phyloP scores from a whole-genome alignment of 2,113 vertebrate species.

The Notothenia rossii region DNA sequence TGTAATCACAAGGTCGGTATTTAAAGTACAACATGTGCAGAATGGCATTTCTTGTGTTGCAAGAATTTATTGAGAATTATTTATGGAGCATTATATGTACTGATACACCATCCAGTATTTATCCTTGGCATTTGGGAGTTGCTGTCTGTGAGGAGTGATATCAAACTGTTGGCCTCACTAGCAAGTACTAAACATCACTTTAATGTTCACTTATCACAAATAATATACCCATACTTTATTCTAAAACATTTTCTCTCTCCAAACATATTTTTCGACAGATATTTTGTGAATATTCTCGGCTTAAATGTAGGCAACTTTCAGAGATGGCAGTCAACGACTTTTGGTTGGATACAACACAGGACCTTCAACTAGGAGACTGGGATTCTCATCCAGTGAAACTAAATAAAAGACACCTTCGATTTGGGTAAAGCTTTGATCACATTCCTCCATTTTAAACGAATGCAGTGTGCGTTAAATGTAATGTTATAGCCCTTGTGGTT shows the following conservation, averaged over 20 bases:
- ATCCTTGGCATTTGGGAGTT: conserved; percentile 16
- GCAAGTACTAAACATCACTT: not conserved
- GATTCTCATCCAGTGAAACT: no score
- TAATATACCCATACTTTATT: not conserved
- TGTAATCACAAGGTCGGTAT: not conserved
- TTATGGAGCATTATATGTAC: conserved; percentile 12
- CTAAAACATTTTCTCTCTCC: not conserved
- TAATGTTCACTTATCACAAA: not conserved
- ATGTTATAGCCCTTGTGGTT: no score
- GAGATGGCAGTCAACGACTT: no score
- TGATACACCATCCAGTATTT: conserved; percentile 17
- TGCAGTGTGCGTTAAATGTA: no score
- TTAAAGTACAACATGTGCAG: not conserved
- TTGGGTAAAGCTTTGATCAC: no score
- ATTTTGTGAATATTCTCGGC: not conserved
- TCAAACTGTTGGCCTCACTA: not conserved
- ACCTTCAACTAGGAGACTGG: no score
- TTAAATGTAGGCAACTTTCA: no score
- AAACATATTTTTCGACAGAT: not conserved
- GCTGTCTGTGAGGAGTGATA: conserved; percentile 15
- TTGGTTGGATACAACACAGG: no score
- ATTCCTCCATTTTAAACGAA: no score
- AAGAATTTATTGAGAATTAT: conserved; percentile 14
- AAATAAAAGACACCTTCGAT: no score
- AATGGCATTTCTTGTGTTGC: conserved; percentile 2